A percentile compares a stretch with the other conserved stretches of the same genome.
These are phyloP conservation scores for Manduca sexta DNA, from an alignment of 1,140 invertebrate species.

Conservation along the genomic window DNA sequence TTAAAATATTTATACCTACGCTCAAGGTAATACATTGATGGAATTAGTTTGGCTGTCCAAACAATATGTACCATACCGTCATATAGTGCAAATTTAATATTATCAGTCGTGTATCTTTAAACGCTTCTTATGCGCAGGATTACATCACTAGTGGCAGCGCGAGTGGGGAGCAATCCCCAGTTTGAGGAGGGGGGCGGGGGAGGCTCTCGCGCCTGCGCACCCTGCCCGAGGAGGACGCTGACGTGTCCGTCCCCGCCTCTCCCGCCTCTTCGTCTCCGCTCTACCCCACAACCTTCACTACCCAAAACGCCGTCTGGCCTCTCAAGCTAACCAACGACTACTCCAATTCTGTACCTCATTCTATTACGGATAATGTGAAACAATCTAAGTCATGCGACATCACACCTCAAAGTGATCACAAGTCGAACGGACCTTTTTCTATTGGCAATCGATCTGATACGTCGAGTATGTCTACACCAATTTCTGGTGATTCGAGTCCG, in stretches of 20 bases:
- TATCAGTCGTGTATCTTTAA: too few relatives aligned
- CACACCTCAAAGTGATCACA: not conserved
- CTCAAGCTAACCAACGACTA: not conserved
- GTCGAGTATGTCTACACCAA: not conserved
- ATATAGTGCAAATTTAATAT: too few relatives aligned
- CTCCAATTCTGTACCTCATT: not conserved
- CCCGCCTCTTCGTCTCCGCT: constrained; percentile 30
- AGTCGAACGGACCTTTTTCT: constrained; percentile 8
- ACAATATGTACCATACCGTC: too few relatives aligned
- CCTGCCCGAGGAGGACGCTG: constrained; percentile 54
- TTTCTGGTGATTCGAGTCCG: constrained; percentile 3
- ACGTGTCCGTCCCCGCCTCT: constrained; percentile 35
- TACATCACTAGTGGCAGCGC: constrained; percentile 60
- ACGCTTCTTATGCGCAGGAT: constrained; percentile 31
- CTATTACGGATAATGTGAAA: not conserved
- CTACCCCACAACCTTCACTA: constrained; percentile 1
- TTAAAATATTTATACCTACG: too few relatives aligned
- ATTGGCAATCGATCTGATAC: constrained; percentile 3
- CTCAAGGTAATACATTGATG: too few relatives aligned
- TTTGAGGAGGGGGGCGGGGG: constrained; percentile 63
- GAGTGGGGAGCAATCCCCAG: constrained; percentile 59
- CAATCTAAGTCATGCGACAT: too few relatives aligned
- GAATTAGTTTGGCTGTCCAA: too few relatives aligned
- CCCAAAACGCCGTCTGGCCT: not conserved
- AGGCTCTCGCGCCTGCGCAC: constrained; percentile 60